Base-by-base conservation (phyloP, 2,113 vertebrate species). In the Rhinoptilus africanus region DNA sequence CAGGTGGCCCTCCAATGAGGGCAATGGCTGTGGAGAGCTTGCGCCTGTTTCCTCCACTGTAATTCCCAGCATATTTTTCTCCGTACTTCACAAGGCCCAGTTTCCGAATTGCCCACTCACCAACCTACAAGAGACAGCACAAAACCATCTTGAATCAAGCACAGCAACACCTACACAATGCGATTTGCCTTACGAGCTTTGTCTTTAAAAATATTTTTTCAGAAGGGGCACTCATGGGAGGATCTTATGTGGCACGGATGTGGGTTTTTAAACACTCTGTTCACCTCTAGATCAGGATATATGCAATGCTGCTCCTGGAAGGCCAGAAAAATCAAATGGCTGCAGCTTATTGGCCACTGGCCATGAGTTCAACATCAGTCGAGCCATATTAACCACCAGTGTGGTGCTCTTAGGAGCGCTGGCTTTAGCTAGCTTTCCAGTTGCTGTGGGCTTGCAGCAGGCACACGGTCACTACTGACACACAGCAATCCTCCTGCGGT, bases 1-100 rank as follows among this genome's bases (percentile, higher is more conserved):
- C 99, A 12, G 99, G 99, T 8, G 99, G 99, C 17, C 98, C 99
- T 37, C 99, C 99, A 11, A 99, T 99, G 87, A 99, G 97, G 47
- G 99, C 98, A 95, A 99, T 99, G 90, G 99, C 99, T 1, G 99
- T 99, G 18, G 99, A 99, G n/a, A 99, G 99, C 81, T 99, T 99
- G 85, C 99, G 98, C 92, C 98, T 98, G 98, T 99, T 99, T 20
- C 99, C 99, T 14, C 99, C 99, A 4, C 99, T 99, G 94, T 99
- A 99, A 91, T 98, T 99, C 75, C 99, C 99, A 9, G 99, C 99
- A 0, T 98, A 98, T 95, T 99, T 99, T 57, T 99, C 99, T 51
- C 98, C 98, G 0, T 99, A 99, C 72, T 99, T 99, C 85, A 99
- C 88, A 8, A 99, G 98, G 78, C 99, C 99, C 83, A 99, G 94